Percentiles rank a stretch among this genome's conserved stretches.
phyloP scores from a whole-genome alignment of 1,140 invertebrate species.

The Oedothorax gibbosus region DNA sequence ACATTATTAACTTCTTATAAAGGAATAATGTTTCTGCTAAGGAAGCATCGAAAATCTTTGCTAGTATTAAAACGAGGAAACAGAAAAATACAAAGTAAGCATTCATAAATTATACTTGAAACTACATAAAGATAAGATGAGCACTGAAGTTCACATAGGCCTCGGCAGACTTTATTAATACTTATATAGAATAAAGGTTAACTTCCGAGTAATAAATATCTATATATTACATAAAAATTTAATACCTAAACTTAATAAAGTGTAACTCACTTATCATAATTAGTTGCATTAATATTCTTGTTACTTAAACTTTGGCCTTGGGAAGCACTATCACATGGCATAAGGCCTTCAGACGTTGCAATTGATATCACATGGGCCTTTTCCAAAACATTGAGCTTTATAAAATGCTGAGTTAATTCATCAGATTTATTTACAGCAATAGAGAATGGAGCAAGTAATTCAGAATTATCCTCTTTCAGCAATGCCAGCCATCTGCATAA shows the following conservation, averaged over 20 bases:
- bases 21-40: too few relatives aligned
- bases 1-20: too few relatives aligned
- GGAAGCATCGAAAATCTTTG: too few relatives aligned
- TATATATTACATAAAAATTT: background rate
- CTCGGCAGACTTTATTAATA: too few relatives aligned
- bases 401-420: conserved; percentile 41
- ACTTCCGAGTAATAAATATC: too few relatives aligned
- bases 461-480: conserved; percentile 10
- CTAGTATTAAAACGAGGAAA: too few relatives aligned
- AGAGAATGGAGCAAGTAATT: conserved; percentile 32
- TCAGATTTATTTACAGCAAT: conserved; percentile 45
- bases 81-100: too few relatives aligned
- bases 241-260: background rate
- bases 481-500: conserved; percentile 35
- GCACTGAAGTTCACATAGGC: too few relatives aligned
- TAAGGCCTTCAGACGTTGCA: conserved; percentile 33
- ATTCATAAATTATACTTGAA: too few relatives aligned
- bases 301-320: background rate
- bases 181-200: too few relatives aligned
- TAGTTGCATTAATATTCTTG: background rate
- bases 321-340: background rate
- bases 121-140: too few relatives aligned
- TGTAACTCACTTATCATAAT: conserved; percentile 23
- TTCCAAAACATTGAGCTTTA: conserved; percentile 45
- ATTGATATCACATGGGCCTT: conserved; percentile 47